phyloP scores from a whole-genome alignment of 1,140 invertebrate species.

The Stegodyphus mimosarum region DNA sequence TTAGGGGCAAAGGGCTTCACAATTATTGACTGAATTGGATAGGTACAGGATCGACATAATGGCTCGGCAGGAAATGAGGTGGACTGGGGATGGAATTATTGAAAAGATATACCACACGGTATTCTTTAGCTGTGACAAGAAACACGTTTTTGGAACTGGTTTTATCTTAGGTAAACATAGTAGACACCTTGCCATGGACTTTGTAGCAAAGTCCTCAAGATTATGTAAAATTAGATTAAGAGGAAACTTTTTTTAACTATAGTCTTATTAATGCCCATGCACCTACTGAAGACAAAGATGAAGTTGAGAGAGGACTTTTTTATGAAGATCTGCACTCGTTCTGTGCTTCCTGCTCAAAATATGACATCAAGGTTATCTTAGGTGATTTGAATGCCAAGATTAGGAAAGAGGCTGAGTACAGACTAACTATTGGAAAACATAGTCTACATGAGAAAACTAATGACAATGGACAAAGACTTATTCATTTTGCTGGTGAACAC shows the following conservation, averaged over 20 bases:
- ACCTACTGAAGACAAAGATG: not conserved
- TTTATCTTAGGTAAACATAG: not conserved
- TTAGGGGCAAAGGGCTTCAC: not conserved
- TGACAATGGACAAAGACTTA: too few relatives aligned
- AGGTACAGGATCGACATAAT: not conserved
- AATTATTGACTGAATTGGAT: not conserved
- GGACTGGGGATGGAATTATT: not conserved
- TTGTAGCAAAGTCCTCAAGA: constrained; percentile 2
- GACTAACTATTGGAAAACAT: too few relatives aligned
- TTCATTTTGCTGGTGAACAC: too few relatives aligned
- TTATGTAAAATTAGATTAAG: not conserved
- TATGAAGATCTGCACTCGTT: constrained; percentile 1
- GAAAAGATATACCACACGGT: not conserved
- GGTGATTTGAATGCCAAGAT: too few relatives aligned
- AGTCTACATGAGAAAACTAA: too few relatives aligned
- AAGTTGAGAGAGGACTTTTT: constrained; percentile 6
- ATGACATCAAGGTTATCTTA: too few relatives aligned
- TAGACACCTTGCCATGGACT: not conserved
- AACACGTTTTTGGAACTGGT: not conserved
- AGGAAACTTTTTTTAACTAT: not conserved
- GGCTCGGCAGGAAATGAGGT: not conserved
- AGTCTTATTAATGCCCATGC: constrained; percentile 5
- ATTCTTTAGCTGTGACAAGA: not conserved
- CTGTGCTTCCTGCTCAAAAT: not conserved
- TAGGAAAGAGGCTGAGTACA: too few relatives aligned